Conservation (phyloP, 2,888 invertebrate species). For the Alcis repandata region DNA sequence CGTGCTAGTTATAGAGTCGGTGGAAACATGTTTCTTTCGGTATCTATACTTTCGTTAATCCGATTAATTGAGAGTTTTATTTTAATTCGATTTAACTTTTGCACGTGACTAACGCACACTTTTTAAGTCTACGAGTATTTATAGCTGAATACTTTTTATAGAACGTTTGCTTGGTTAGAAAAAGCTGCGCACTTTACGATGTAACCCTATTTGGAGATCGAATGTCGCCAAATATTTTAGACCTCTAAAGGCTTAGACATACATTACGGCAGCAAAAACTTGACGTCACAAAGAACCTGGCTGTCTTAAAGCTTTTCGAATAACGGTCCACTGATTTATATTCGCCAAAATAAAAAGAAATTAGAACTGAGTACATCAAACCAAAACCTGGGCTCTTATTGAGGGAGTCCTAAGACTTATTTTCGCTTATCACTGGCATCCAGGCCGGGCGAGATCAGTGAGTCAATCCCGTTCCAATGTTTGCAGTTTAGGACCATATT, state of each 20-base stretch:
- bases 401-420: not conserved
- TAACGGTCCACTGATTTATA: constrained; percentile 73
- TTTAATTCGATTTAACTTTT: constrained; percentile 9
- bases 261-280: constrained; percentile 66
- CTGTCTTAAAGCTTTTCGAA: constrained; percentile 59
- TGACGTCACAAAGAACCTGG: constrained; percentile 63
- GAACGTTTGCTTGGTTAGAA: not conserved
- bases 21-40: constrained; percentile 26
- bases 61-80: constrained; percentile 22
- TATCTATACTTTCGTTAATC: constrained; percentile 28
- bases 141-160: too few species aligned
- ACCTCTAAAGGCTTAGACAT: constrained; percentile 50
- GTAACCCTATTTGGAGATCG: constrained; percentile 35
- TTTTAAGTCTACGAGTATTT: too few species aligned
- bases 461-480: constrained; percentile 25
- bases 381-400: constrained; percentile 12
- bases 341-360: constrained; percentile 58
- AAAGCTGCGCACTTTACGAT: constrained; percentile 15
- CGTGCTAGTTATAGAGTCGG: constrained; percentile 31
- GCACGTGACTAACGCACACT: not conserved
- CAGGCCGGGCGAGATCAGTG: constrained; percentile 13
- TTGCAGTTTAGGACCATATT: constrained; percentile 39
- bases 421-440: not conserved
- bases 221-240: constrained; percentile 33
- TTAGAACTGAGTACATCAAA: constrained; percentile 32